Evolutionary conservation across 2,797 vertebrate species (phyloP).

Genomic region (Platyrinchus mystaceus): DNA sequence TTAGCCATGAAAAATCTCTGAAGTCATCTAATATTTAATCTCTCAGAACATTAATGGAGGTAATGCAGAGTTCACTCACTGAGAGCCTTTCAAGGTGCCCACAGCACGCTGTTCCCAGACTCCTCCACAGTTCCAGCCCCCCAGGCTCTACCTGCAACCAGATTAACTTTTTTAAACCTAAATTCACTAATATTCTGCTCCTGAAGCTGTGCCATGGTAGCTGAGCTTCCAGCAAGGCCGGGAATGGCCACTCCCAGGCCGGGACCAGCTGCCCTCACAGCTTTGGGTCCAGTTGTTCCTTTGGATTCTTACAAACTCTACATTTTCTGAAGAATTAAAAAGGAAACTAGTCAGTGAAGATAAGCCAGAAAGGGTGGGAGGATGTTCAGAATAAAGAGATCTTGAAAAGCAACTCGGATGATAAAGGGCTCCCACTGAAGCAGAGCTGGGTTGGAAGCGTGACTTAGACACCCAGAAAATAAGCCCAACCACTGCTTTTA

Average conservation of each 20-base stretch:
- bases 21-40: neutral
- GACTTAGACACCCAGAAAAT: neutral
- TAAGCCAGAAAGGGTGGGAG: neutral
- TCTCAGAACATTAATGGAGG: neutral
- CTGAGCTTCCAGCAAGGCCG: neutral
- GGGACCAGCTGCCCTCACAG: neutral
- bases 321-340: neutral
- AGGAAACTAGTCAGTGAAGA: neutral
- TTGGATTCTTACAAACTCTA: neutral
- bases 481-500: neutral
- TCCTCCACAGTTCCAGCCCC: neutral
- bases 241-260: fast-evolving
- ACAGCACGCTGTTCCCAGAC: neutral
- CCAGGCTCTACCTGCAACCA: neutral
- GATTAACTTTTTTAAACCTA: fast-evolving
- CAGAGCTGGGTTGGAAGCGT: neutral
- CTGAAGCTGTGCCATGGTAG: fast-evolving
- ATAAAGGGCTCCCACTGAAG: neutral
- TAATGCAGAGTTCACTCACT: neutral
- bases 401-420: neutral
- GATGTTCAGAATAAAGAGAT: neutral
- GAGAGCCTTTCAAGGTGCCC: neutral
- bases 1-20: neutral
- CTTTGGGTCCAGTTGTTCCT: neutral
- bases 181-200: neutral